Evolutionary conservation across 2,888 invertebrate species (phyloP).

Genomic region (Sylvicola cinctus): DNA sequence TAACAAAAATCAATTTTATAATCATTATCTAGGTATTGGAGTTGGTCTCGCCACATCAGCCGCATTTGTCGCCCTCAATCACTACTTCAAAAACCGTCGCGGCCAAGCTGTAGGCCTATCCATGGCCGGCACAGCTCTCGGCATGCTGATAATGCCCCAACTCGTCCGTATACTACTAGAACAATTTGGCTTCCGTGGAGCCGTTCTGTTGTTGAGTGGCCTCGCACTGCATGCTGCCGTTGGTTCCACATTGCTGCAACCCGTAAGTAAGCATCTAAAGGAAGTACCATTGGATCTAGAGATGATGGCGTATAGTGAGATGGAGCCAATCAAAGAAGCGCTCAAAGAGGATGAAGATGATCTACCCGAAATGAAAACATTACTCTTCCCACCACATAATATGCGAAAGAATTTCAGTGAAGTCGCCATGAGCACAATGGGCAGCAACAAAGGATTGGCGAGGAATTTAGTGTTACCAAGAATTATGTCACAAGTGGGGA

Average conservation of each 20-base stretch:
- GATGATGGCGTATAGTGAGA: conserved; percentile 27
- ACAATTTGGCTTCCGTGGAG: conserved; percentile 42
- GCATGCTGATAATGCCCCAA: conserved; percentile 62
- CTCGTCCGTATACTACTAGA: conserved; percentile 41
- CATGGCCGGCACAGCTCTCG: conserved; percentile 60
- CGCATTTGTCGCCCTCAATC: conserved; percentile 58
- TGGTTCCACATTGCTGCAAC: conserved; percentile 45
- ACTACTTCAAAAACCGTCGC: conserved; percentile 53
- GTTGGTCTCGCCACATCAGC: conserved; percentile 57
- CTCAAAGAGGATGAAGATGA: conserved; percentile 30
- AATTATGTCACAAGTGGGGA: conserved; percentile 23
- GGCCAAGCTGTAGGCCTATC: conserved; percentile 63
- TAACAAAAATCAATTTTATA: too few relatives aligned
- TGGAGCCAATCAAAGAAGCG: conserved; percentile 46
- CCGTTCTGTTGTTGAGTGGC: conserved; percentile 44
- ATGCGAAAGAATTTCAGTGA: conserved; percentile 26
- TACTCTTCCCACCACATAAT: conserved; percentile 19
- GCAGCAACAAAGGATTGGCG: conserved; percentile 15
- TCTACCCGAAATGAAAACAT: conserved; percentile 22
- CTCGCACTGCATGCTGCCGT: conserved; percentile 44
- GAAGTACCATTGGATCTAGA: conserved; percentile 24
- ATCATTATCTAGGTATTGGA: conserved; percentile 41
- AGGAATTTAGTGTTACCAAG: conserved; percentile 24
- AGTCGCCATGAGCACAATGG: conserved; percentile 19
- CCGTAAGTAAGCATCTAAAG: conserved; percentile 47